Base-by-base conservation (phyloP, 2,797 vertebrate genomes). In the Chelonia mydas region DNA sequence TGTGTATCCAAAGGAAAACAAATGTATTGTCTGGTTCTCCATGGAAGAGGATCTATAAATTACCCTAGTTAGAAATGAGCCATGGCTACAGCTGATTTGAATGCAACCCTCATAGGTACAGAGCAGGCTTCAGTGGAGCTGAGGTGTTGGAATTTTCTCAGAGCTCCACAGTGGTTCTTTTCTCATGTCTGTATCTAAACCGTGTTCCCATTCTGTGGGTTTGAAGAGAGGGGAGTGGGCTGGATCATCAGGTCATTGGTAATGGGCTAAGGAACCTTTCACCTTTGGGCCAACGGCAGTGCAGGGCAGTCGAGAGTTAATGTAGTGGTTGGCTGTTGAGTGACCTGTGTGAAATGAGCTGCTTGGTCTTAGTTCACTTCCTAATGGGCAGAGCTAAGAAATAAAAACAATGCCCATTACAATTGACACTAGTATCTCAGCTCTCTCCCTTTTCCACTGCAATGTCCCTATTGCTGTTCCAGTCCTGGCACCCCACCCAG, bases 1-100 rank as follows among this genome's bases (percentile, higher is more conserved):
- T 88, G 59, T 57, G 6, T 19, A 55, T 81, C 90, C 1, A 28
- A 86, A 49, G 89, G 10, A 89, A 86, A 92, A 88, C 90, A 93
- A 74, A 94, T 27, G 16, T 1, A 90, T 25, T 7, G 87, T 37
- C 93, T 47, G 55, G 72, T 37, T 90, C 90, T 55, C 96, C 7
- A 0, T 31, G 87, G 87, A 94, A 74, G 89, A 50, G n/a, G 57
- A 59, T 11, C 5, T 13, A 92, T 45, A 86, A 89, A 19, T 33
- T 19, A 83, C 82, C 33, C 82, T 72, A 0, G 11, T 1, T 94
- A 82, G 93, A 41, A 79, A 65, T 11, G 84, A 93, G 87, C 83
- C 55, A 74, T 28, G 55, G 92, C 86, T 87, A 6, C 0, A 74
- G 89, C 28, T 76, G 89, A 92, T 89, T 87, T 86, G 83, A 19